These are phyloP conservation scores for Malthinus flaveolus DNA, from an alignment of 2,888 invertebrate genomes.

Conservation along the genomic window DNA sequence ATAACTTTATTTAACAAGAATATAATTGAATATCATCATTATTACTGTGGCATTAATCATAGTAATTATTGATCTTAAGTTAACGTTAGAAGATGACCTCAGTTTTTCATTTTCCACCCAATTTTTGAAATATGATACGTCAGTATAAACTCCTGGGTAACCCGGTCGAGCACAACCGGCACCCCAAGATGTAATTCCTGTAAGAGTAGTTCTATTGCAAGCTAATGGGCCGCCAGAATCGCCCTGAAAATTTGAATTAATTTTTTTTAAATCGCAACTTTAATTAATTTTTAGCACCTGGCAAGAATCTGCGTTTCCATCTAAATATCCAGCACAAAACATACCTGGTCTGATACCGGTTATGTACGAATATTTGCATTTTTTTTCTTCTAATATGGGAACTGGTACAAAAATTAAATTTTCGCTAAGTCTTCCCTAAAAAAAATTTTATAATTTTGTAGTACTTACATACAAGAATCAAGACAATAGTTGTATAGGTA, in stretches of 20 bases:
- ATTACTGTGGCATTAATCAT: too few relatives aligned
- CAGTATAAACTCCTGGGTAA: conserved; percentile 31
- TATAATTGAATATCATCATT: too few relatives aligned
- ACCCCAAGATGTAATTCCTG: conserved; percentile 47
- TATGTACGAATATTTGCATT: conserved; percentile 12
- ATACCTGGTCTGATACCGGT: conserved; percentile 17
- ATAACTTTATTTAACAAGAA: too few relatives aligned
- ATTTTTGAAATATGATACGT: conserved; percentile 17
- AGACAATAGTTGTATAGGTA: neutral
- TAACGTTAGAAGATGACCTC: conserved; percentile 9
- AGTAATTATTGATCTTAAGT: too few relatives aligned
- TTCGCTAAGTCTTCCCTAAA: too few relatives aligned
- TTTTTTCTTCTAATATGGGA: conserved; percentile 7
- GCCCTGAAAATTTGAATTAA: conserved; percentile 39
- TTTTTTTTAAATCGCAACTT: too few relatives aligned
- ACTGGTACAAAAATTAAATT: conserved; percentile 11
- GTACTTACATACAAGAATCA: too few relatives aligned
- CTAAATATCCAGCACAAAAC: conserved; percentile 32
- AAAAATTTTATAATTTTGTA: too few relatives aligned
- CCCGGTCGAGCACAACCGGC: conserved; percentile 20
- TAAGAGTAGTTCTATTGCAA: conserved; percentile 36
- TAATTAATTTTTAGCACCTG: conserved; percentile 22
- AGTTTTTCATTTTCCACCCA: conserved; percentile 25
- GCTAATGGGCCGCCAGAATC: conserved; percentile 48
- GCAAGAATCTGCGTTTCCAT: conserved; percentile 29